phyloP scores from a whole-genome alignment of 2,113 vertebrate genomes.

The Pogona vitticeps region DNA sequence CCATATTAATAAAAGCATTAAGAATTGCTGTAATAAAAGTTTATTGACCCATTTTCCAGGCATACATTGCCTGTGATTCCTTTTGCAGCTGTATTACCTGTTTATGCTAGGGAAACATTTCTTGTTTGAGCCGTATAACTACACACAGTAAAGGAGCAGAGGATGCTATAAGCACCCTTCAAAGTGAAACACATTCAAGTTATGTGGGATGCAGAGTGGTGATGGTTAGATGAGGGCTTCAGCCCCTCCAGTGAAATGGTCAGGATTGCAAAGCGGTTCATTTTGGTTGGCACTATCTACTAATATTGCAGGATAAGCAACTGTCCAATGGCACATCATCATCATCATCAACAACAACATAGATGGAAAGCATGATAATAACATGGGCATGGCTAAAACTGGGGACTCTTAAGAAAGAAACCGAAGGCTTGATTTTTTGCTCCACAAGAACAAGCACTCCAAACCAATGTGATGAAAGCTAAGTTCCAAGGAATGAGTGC shows the following conservation, averaged over 20 bases:
- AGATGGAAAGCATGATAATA: too few species aligned
- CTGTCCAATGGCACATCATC: too few species aligned
- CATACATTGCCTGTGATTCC: constrained; percentile 57
- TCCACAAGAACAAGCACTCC: too few species aligned
- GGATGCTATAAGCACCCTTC: too few species aligned
- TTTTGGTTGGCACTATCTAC: background rate
- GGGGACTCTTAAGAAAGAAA: too few species aligned
- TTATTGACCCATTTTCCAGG: constrained; percentile 71
- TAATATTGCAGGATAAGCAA: constrained; percentile 32
- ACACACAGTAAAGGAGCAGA: constrained; percentile 32
- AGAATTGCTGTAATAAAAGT: constrained; percentile 58
- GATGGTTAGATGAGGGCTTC: background rate
- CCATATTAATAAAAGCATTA: constrained; percentile 67
- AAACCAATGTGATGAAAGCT: too few species aligned
- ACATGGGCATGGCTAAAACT: too few species aligned
- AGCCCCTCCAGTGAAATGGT: background rate
- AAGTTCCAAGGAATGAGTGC: too few species aligned
- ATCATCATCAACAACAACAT: too few species aligned
- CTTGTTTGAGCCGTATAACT: constrained; percentile 6
- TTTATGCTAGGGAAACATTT: constrained; percentile 61
- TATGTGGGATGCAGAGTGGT: background rate
- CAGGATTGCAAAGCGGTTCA: background rate
- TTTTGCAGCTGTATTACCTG: constrained; percentile 40
- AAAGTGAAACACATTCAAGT: background rate
- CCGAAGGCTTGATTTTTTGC: too few species aligned